Evolutionary conservation across 2,113 vertebrate genomes (phyloP).

Genomic region (Cichladusa arquata): DNA sequence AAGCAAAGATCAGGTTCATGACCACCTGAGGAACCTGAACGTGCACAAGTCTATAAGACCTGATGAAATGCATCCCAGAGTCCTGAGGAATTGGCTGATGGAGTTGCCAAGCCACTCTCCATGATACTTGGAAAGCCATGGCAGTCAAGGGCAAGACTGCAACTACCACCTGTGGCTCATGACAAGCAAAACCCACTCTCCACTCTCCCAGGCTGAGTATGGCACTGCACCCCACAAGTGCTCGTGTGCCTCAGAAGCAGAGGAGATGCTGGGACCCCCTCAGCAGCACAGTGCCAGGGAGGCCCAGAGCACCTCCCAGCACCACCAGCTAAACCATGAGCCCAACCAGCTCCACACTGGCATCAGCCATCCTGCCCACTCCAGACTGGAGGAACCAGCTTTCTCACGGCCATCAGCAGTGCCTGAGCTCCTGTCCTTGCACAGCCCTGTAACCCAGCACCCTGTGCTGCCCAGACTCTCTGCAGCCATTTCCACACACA

Average conservation of each 20-base stretch:
- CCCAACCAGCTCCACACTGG: background rate
- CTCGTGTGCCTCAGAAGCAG: background rate
- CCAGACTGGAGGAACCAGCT: background rate
- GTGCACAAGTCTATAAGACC: background rate
- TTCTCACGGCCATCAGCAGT: background rate
- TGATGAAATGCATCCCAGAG: rapidly evolving
- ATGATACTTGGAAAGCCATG: background rate
- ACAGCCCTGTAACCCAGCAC: rapidly evolving
- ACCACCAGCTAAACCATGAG: background rate
- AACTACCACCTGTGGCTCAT: rapidly evolving
- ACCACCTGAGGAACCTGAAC: background rate
- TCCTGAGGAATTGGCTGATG: background rate
- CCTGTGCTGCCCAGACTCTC: rapidly evolving
- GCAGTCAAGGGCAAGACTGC: background rate
- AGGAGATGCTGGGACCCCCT: background rate
- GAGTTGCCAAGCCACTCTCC: background rate
- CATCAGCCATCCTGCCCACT: background rate
- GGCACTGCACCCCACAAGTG: background rate
- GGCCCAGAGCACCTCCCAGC: background rate
- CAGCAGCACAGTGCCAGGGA: background rate
- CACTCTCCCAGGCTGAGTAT: background rate
- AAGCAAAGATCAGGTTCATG: background rate
- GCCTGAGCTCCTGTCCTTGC: background rate
- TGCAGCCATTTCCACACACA: background rate
- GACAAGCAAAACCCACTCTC: background rate